Conservation (phyloP, 2,888 invertebrate genomes). For the Icerya purchasi region DNA sequence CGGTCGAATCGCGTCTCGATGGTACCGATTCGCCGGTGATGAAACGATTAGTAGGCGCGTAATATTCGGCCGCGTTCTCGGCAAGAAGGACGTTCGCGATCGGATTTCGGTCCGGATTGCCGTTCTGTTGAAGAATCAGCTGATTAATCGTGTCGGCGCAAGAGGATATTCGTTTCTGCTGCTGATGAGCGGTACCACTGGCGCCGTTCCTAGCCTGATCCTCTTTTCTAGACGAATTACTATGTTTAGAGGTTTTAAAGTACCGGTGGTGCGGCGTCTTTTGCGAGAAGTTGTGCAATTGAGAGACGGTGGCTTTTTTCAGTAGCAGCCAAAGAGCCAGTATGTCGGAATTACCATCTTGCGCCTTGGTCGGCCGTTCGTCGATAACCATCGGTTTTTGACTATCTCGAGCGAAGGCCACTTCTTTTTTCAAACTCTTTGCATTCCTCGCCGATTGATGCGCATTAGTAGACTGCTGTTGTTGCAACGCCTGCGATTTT, state of each 20-base stretch:
- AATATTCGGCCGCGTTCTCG: too few species aligned
- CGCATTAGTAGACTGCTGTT: neutral
- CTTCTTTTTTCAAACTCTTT: constrained; percentile 30
- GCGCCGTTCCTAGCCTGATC: neutral
- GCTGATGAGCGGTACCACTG: neutral
- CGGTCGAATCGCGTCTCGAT: neutral
- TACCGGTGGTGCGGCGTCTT: constrained; percentile 3
- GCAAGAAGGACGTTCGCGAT: constrained; percentile 9
- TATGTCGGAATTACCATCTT: constrained; percentile 24
- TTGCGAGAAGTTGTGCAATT: constrained; percentile 1
- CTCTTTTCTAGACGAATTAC: constrained; percentile 1
- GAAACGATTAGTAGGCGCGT: neutral
- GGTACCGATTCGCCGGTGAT: neutral
- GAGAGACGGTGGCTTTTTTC: constrained; percentile 37
- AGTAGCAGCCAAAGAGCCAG: constrained; percentile 55
- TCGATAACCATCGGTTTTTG: neutral
- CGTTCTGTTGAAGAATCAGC: neutral
- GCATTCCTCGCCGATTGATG: constrained; percentile 23
- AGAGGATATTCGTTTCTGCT: neutral
- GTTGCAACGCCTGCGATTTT: too few species aligned
- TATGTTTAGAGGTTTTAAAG: neutral
- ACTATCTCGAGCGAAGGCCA: constrained; percentile 9
- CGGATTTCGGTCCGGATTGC: constrained; percentile 14
- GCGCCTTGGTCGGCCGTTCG: neutral
- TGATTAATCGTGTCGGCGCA: neutral